A percentile compares a stretch with the other conserved stretches of the same genome.
These are phyloP conservation scores for Darevskia nairensis DNA, from an alignment of 2,797 vertebrate genomes.

Conservation along the genomic window DNA sequence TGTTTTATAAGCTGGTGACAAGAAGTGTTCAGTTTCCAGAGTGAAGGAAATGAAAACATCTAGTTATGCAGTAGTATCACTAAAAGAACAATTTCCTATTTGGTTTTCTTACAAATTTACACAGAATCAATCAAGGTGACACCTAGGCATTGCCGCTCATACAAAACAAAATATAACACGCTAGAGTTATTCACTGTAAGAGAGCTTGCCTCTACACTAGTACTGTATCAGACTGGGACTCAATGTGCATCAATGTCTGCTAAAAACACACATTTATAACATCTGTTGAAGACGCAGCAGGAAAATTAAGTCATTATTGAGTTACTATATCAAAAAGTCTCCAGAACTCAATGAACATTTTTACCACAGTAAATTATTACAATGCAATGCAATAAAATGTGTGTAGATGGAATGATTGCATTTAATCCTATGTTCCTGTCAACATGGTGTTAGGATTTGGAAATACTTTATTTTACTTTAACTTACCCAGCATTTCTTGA, in stretches of 20 bases:
- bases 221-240: background rate
- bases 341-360: background rate
- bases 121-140: background rate
- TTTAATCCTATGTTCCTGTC: background rate
- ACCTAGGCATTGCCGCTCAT: background rate
- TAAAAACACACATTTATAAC: background rate
- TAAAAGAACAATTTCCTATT: conserved; percentile 1
- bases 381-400: background rate
- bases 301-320: background rate
- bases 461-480: background rate
- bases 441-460: background rate
- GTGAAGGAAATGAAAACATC: conserved; percentile 8
- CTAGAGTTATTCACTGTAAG: background rate
- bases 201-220: background rate
- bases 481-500: background rate
- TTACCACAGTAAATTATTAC: background rate
- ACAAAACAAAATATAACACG: background rate
- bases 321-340: background rate
- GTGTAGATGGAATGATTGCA: background rate
- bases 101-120: background rate
- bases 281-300: background rate
- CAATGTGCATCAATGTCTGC: background rate
- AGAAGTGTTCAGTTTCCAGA: background rate
- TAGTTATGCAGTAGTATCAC: background rate
- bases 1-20: background rate